Conservation (phyloP, 2,888 invertebrate genomes). For the Heliconius ismenius region DNA sequence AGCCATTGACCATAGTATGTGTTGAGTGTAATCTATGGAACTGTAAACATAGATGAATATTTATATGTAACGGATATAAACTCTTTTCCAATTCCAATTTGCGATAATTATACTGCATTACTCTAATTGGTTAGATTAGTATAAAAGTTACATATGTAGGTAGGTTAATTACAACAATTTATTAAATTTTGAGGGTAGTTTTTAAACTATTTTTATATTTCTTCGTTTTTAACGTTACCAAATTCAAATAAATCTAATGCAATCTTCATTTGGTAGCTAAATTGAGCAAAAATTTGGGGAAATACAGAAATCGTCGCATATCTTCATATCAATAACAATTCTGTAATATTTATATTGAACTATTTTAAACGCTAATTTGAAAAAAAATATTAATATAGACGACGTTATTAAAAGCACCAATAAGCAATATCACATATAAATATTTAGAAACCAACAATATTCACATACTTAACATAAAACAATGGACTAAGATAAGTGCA, state of each 20-base stretch:
- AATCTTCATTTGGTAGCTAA: neutral
- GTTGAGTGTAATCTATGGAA: neutral
- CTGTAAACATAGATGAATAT: neutral
- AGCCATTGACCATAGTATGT: neutral
- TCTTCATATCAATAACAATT: neutral
- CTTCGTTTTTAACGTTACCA: neutral
- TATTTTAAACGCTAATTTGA: no score
- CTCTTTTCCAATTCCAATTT: no score
- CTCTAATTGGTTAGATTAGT: neutral
- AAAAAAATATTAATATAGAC: neutral
- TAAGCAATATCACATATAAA: neutral
- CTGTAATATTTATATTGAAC: neutral
- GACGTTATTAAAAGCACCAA: neutral
- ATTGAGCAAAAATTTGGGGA: neutral
- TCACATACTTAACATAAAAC: constrained; percentile 1
- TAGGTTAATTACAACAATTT: neutral
- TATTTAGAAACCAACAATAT: neutral
- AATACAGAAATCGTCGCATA: neutral
- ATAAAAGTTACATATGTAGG: neutral
- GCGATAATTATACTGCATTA: neutral
- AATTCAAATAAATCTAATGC: neutral
- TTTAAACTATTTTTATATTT: neutral
- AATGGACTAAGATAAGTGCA: constrained; percentile 14
- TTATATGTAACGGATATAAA: neutral
- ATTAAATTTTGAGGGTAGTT: neutral